These are phyloP conservation scores for Coleophora deauratella DNA, from an alignment of 2,888 invertebrate genomes.

Conservation along the genomic window DNA sequence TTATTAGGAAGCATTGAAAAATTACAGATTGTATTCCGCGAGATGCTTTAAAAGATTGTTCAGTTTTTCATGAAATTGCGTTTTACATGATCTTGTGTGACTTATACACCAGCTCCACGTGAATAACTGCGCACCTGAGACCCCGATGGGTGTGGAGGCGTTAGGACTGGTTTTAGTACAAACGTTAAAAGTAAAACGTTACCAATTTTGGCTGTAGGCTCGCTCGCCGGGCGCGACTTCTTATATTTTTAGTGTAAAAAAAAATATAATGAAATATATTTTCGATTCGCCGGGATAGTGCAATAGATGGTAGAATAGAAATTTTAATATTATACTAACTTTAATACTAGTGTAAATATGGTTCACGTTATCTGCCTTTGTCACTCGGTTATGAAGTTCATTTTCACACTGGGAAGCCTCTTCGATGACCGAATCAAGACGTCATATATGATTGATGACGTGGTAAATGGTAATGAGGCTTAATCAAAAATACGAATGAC, in stretches of 20 bases:
- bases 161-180: slow-evolving; percentile 46
- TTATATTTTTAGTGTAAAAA: slow-evolving; percentile 45
- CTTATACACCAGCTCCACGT: no score
- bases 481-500: no score
- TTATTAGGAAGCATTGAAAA: no score
- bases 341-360: slow-evolving; percentile 39
- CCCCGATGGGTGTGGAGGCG: slow-evolving; percentile 47
- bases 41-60: no score
- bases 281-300: slow-evolving; percentile 68
- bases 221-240: slow-evolving; percentile 18
- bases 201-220: slow-evolving; percentile 53
- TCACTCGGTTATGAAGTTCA: slow-evolving; percentile 5
- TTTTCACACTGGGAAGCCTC: no score
- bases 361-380: slow-evolving; percentile 38
- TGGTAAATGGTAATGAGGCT: no score
- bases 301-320: slow-evolving; percentile 63
- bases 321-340: slow-evolving; percentile 39
- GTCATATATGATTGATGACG: no score
- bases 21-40: no score
- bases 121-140: no score
- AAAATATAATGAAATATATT: slow-evolving; percentile 40
- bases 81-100: no score
- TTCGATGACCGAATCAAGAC: not conserved
- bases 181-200: slow-evolving; percentile 34
- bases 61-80: no score